Evolutionary conservation across 53 echinoderm and acorn worm species (phyloP), one percentile per base, ranked within the genome.

Genomic region (Stichopus horrens): DNA sequence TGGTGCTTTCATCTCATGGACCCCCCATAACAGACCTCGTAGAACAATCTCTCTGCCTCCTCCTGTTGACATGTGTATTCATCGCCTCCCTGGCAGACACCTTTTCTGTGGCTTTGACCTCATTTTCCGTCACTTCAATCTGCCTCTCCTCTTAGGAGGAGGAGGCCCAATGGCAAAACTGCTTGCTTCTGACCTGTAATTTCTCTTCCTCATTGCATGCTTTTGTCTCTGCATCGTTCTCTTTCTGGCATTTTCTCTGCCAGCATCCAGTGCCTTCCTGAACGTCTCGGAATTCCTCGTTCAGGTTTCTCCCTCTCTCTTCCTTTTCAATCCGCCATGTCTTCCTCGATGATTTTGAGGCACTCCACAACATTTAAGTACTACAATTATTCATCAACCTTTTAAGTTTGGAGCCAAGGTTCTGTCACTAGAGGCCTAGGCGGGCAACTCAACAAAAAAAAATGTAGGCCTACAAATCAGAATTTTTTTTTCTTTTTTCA

Each of bases 321-420:
- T 37, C 37, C 37, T 37, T 37, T 37, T 37, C 37, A 37, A 37
- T 37, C 37, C 37, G 0, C 37, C 37, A 37, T 37, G 37, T 37
- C 37, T 37, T 37, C 37, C 37, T 37, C 37, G 37, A 37, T n/a
- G 37, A 37, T 37, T 37, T 37, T 75, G 75, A 37, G 23, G 20
- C 20, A 3, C 74, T 75, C 23, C 52, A 23, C 52, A 16, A 23
- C 75, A 75, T 75, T 10, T 21, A 20, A 21, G 19, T 37, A 52
- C 23, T 9, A 75, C 11, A 52, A 75, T 23, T 57, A 57, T 7
- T 81, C 58, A 56, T 81, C 81, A 58, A 71, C 14, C 8, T 53
- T 81, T 81, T 81, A 81, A 81, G 81, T 81, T 21, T 58, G 81
- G 81, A 81, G 81, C 81, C 81, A 81, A 55, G 57, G 81, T 81